Base-by-base conservation (phyloP, 2,797 vertebrate species). In the Euphonia xanthogaster region DNA sequence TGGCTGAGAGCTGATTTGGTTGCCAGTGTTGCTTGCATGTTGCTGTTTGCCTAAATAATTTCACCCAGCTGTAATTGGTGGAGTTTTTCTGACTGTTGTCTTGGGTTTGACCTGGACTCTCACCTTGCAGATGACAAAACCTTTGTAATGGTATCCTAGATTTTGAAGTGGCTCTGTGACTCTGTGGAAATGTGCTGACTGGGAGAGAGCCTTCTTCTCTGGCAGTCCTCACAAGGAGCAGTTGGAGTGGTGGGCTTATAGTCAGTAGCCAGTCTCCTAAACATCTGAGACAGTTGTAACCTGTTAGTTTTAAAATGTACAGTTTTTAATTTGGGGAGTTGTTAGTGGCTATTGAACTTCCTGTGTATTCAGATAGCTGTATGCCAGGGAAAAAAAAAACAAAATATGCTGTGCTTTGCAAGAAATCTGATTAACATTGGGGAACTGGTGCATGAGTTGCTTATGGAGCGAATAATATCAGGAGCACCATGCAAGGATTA, bases 321-420 rank as follows among this genome's bases (percentile, higher is more conserved):
- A 27, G 1, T 60, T 78, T 18, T 18, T 95, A 11, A 50, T 40
- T 88, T 87, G 87, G 39, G 76, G 65, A 44, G 31, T 42, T 44
- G 33, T 83, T 81, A 40, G n/a, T 30, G 11, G 30, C 90, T 93
- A 40, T 44, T 85, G 83, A 76, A 48, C 27, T 72, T 45, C 9
- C 31, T 6, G 3, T 31, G 12, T 39, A 5, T 53, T 78, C 33
- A 24, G 25, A 9, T 39, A 35, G 7, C 40, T 23, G 1, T 4
- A 4, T 86, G 40, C 67, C 42, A 53, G 78, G 51, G 13, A n/a
- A 50, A 96, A n/a, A 50, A 96, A 96, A 82, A 10, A 2, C 30
- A 27, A 70, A 86, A 55, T 20, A 2, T 5, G 5, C 44, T 15
- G 33, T 71, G 37, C 45, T 92, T 71, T 62, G 47, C 54, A 54